Conservation (phyloP, 2,797 vertebrate genomes). For the Argentina silus region DNA sequence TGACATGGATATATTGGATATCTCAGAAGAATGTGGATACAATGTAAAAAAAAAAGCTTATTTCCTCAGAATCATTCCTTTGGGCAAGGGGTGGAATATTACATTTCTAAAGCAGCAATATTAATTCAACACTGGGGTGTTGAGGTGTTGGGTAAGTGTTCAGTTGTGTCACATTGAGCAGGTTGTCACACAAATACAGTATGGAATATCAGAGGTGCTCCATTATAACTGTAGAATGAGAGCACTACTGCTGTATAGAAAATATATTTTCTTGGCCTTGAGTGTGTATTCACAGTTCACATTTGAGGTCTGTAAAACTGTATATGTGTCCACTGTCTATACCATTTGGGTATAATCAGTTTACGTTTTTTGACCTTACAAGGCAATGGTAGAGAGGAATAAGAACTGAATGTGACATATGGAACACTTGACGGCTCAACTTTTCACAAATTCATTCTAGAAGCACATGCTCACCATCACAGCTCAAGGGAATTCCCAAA, state of each 20-base stretch:
- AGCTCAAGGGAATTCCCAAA: slow-evolving; percentile 30
- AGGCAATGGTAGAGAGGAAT: too few relatives aligned
- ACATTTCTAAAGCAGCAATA: slow-evolving; percentile 42
- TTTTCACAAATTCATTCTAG: not conserved
- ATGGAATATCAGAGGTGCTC: not conserved
- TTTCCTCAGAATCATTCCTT: slow-evolving; percentile 44
- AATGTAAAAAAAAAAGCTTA: slow-evolving; percentile 73
- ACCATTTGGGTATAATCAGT: too few relatives aligned
- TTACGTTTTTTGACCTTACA: too few relatives aligned
- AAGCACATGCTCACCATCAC: not conserved
- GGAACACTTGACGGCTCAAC: not conserved
- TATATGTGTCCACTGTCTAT: too few relatives aligned
- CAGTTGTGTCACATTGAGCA: slow-evolving; percentile 6
- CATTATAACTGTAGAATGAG: not conserved
- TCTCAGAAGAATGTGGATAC: slow-evolving; percentile 58
- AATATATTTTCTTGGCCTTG: not conserved
- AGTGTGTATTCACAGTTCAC: not conserved
- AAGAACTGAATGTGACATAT: not conserved
- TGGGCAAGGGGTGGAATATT: slow-evolving; percentile 35
- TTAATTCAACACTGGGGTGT: slow-evolving; percentile 2
- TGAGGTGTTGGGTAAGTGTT: slow-evolving; percentile 2
- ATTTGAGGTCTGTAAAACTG: not conserved
- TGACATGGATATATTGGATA: slow-evolving; percentile 70
- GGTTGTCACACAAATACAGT: slow-evolving; percentile 7
- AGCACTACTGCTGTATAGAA: not conserved